A percentile compares a stretch with the other conserved stretches of the same genome.
phyloP scores from a whole-genome alignment of 2,113 vertebrate genomes.

The Mustela nigripes region DNA sequence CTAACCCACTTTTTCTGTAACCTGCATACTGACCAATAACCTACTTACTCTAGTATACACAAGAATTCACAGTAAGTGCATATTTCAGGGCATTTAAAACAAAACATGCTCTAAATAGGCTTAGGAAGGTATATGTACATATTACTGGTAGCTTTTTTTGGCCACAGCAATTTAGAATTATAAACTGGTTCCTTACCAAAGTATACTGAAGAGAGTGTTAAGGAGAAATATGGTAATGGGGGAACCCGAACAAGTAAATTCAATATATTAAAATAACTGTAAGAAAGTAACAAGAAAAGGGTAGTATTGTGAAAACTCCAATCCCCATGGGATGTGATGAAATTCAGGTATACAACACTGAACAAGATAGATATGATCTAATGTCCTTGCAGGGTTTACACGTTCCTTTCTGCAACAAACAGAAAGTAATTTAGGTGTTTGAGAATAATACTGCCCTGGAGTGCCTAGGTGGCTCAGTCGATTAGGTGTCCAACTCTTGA shows the following conservation, averaged over 20 bases:
- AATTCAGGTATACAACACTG: neutral
- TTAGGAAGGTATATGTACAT: neutral
- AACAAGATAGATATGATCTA: neutral
- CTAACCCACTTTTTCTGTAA: neutral
- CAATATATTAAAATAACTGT: neutral
- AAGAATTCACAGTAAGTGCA: neutral
- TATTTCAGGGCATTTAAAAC: constrained; percentile 7
- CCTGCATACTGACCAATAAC: neutral
- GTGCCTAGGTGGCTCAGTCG: neutral
- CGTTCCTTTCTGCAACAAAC: neutral
- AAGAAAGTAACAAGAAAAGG: neutral
- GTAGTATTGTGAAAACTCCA: neutral
- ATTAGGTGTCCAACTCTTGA: neutral
- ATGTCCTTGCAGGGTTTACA: neutral
- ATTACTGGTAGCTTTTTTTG: neutral
- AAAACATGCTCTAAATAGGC: constrained; percentile 31
- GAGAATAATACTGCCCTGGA: neutral
- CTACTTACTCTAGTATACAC: neutral
- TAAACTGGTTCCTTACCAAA: constrained; percentile 34
- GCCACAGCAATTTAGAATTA: constrained; percentile 2
- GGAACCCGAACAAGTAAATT: neutral
- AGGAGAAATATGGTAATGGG: neutral
- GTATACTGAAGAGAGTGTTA: neutral
- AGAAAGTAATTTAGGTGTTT: neutral
- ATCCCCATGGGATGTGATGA: neutral